phyloP scores from a whole-genome alignment of 2,113 vertebrate genomes.

The Excalfactoria chinensis region DNA sequence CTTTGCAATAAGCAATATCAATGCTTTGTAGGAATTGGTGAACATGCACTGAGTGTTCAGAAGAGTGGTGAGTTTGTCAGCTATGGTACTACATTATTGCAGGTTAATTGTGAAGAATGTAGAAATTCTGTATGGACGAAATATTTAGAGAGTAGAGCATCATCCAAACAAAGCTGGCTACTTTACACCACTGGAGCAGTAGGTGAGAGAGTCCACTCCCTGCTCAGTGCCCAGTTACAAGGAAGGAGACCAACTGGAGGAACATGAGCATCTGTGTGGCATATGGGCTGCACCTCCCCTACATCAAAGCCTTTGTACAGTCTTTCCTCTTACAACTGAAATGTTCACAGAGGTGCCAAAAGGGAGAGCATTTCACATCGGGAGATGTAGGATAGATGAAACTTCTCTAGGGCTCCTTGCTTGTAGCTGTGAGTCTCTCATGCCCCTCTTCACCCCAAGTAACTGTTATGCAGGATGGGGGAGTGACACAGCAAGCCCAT shows the following conservation, averaged over 20 bases:
- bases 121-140: background rate
- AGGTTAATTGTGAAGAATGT: background rate
- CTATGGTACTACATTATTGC: background rate
- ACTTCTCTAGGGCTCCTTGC: background rate
- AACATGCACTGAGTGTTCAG: rapidly evolving
- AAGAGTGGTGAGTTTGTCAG: background rate
- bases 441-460: too few relatives aligned
- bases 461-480: background rate
- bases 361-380: background rate
- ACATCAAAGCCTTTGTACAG: background rate
- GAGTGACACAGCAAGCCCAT: background rate
- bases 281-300: background rate
- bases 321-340: background rate
- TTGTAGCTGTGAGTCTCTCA: rapidly evolving
- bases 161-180: background rate
- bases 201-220: background rate
- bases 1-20: background rate
- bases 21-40: background rate
- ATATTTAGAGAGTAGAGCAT: background rate
- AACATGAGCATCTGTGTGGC: rapidly evolving
- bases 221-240: background rate
- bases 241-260: background rate
- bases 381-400: background rate
- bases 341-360: background rate
- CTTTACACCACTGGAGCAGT: rapidly evolving